Evolutionary conservation across 2,888 invertebrate species (phyloP).

Genomic region (Prenolepis imparis): DNA sequence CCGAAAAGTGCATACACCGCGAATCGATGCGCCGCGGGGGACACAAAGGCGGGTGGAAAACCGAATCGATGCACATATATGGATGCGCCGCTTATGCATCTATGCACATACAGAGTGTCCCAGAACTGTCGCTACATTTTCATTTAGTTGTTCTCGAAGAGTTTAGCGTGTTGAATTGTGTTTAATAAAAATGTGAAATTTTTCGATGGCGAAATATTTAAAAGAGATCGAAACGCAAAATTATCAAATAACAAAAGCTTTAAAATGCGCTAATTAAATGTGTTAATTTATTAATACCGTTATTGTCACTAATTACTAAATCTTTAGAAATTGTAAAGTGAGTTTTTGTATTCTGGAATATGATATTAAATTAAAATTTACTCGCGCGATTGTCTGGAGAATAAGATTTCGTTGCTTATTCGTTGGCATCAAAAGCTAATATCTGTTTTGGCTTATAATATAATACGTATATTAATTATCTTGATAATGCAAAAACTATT

Average conservation of each 20-base stretch:
- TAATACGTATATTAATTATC: not conserved
- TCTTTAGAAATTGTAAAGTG: not conserved
- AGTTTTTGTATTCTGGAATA: not conserved
- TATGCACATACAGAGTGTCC: constrained; percentile 26
- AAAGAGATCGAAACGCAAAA: not conserved
- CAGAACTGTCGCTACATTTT: constrained; percentile 19
- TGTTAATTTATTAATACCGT: not conserved
- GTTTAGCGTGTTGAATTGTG: not conserved
- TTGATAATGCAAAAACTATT: not conserved
- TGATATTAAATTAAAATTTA: not conserved
- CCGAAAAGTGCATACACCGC: constrained; percentile 70
- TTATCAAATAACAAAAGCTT: not conserved
- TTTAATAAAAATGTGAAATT: not conserved
- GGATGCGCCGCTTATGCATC: constrained; percentile 11
- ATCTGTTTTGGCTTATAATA: not conserved
- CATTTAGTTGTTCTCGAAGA: not conserved
- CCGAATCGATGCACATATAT: constrained; percentile 53
- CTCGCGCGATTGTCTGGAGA: not conserved
- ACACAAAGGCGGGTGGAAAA: constrained; percentile 70
- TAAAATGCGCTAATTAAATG: not conserved
- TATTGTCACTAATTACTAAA: not conserved
- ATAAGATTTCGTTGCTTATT: not conserved
- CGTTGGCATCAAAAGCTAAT: not conserved
- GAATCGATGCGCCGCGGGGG: constrained; percentile 67
- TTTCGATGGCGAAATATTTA: not conserved